Evolutionary conservation across 1,140 invertebrate species (phyloP).

Genomic region (Eriocheir sinensis): DNA sequence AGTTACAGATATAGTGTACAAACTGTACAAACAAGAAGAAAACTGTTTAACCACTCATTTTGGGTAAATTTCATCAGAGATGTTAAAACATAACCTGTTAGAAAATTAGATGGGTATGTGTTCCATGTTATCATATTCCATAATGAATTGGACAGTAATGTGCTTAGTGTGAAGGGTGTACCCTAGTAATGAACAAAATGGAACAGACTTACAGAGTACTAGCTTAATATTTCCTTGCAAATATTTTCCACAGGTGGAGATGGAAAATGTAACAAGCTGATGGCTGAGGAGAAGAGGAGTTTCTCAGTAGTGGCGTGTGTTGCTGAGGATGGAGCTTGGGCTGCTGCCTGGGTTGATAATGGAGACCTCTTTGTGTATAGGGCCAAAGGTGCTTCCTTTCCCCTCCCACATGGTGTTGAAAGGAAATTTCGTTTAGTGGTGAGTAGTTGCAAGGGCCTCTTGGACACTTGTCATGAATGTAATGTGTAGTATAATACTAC

Average conservation of each 20-base stretch:
- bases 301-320: slow-evolving; percentile 43
- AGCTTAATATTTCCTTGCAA: background rate
- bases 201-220: background rate
- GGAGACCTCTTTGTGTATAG: slow-evolving; percentile 54
- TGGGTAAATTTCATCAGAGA: no score
- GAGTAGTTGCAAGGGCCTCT: no score
- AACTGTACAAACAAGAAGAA: no score
- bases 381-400: slow-evolving; percentile 53
- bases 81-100: no score
- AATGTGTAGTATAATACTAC: no score
- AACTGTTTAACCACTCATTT: no score
- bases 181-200: background rate
- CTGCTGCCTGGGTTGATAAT: slow-evolving; percentile 53
- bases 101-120: no score
- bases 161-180: background rate
- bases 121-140: no score
- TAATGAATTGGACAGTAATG: no score
- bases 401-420: slow-evolving; percentile 5
- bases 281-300: background rate
- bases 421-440: slow-evolving; percentile 56
- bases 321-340: slow-evolving; percentile 59
- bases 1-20: no score
- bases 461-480: no score
- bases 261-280: background rate
- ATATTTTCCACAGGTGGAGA: background rate